A percentile compares a stretch with the other conserved stretches of the same genome.
phyloP scores from a whole-genome alignment of 37 sponge, comb jelly and placozoan genomes.

The Oopsacas minuta region DNA sequence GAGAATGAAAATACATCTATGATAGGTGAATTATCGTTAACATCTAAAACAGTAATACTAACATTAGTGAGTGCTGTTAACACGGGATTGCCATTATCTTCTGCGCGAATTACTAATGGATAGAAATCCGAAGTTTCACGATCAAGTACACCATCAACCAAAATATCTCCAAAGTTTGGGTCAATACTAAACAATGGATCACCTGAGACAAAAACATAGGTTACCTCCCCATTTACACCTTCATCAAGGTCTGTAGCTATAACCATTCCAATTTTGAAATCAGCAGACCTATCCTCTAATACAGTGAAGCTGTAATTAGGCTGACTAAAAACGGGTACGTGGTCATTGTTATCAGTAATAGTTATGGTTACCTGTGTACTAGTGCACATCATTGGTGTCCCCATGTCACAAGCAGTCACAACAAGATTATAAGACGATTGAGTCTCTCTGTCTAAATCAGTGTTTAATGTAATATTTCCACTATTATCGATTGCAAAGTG shows the following conservation, averaged over 20 bases:
- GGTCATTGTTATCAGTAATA: slow-evolving; percentile 17
- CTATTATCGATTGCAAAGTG: background rate
- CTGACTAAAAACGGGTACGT: background rate
- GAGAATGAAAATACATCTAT: background rate
- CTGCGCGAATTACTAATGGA: background rate
- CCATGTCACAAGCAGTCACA: slow-evolving; percentile 20
- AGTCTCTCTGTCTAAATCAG: slow-evolving; percentile 20
- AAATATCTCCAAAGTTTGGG: background rate
- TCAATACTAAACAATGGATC: background rate
- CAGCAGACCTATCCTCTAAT: background rate
- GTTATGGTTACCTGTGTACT: background rate
- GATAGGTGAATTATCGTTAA: slow-evolving; percentile 19
- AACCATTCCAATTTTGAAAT: background rate
- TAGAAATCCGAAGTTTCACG: slow-evolving; percentile 16
- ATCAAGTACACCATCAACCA: slow-evolving; percentile 1
- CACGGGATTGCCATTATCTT: background rate
- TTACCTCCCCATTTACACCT: background rate
- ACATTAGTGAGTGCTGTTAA: background rate
- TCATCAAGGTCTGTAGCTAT: slow-evolving; percentile 19
- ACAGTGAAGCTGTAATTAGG: background rate
- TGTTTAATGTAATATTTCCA: background rate
- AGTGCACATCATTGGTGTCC: background rate
- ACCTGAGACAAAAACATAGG: background rate
- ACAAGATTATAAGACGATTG: background rate
- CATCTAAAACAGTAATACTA: slow-evolving; percentile 14